Evolutionary conservation across 2,113 vertebrate genomes (phyloP).

Genomic region (Acinonyx jubatus): DNA sequence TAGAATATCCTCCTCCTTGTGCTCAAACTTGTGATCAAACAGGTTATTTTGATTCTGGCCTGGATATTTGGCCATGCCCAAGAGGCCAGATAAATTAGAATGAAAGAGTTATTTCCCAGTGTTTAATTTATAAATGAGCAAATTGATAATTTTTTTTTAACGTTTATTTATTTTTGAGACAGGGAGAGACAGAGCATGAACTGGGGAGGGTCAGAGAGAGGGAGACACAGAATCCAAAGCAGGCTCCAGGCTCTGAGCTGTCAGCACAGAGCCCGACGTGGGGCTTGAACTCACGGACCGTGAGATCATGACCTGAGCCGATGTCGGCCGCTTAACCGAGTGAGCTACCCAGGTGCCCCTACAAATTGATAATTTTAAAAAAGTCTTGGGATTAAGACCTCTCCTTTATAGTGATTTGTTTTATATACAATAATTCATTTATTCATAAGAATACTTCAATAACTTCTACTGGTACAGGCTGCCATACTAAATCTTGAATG

Average conservation of each 20-base stretch:
- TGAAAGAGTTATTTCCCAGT: not conserved
- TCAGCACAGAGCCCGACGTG: too few relatives aligned
- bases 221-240: too few relatives aligned
- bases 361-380: not conserved
- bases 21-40: conserved; percentile 53
- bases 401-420: not conserved
- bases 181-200: too few relatives aligned
- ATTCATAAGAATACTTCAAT: not conserved
- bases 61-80: not conserved
- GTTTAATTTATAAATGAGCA: not conserved
- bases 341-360: too few relatives aligned
- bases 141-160: not conserved
- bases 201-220: too few relatives aligned
- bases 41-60: conserved; percentile 32
- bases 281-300: too few relatives aligned
- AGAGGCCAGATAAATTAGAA: conserved; percentile 6
- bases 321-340: too few relatives aligned
- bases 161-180: too few relatives aligned
- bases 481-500: not conserved
- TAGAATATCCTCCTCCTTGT: conserved; percentile 26
- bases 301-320: too few relatives aligned
- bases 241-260: too few relatives aligned
- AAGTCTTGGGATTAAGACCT: not conserved
- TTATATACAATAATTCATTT: not conserved
- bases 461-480: not conserved